A percentile compares a stretch with the other conserved stretches of the same genome.
These are phyloP conservation scores for Megalopta genalis DNA, from an alignment of 1,140 invertebrate genomes.

Conservation along the genomic window DNA sequence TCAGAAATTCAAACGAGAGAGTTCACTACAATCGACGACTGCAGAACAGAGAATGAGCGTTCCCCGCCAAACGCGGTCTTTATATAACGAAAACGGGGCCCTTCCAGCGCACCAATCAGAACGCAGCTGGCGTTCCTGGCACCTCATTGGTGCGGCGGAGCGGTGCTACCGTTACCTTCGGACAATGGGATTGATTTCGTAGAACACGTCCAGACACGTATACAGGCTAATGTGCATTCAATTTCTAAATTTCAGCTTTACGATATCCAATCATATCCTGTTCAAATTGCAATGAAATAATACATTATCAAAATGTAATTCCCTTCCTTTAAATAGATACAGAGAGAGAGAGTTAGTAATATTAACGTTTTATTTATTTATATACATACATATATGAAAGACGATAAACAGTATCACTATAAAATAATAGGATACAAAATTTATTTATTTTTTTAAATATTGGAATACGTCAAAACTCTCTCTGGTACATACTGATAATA, in stretches of 20 bases:
- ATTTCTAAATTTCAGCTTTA: slow-evolving; percentile 1
- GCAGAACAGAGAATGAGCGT: not conserved
- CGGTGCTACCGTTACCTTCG: not conserved
- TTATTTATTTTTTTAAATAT: no score
- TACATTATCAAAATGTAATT: not conserved
- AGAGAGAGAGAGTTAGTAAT: no score
- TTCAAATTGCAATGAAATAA: not conserved
- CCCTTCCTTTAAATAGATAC: not conserved
- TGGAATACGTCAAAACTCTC: no score
- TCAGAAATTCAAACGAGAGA: not conserved
- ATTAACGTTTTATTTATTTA: no score
- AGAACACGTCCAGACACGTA: not conserved
- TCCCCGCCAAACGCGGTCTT: no score
- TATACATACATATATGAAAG: no score
- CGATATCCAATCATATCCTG: not conserved
- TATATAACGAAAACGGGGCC: not conserved
- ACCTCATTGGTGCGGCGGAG: not conserved
- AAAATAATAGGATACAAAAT: no score
- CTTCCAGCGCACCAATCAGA: not conserved
- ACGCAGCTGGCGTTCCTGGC: no score
- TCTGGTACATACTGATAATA: no score
- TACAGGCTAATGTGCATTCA: not conserved
- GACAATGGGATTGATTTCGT: slow-evolving; percentile 21
- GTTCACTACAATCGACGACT: no score
- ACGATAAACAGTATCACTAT: no score